Evolutionary conservation across 1,140 invertebrate genomes (phyloP).

Genomic region (Drosophila biarmipes): DNA sequence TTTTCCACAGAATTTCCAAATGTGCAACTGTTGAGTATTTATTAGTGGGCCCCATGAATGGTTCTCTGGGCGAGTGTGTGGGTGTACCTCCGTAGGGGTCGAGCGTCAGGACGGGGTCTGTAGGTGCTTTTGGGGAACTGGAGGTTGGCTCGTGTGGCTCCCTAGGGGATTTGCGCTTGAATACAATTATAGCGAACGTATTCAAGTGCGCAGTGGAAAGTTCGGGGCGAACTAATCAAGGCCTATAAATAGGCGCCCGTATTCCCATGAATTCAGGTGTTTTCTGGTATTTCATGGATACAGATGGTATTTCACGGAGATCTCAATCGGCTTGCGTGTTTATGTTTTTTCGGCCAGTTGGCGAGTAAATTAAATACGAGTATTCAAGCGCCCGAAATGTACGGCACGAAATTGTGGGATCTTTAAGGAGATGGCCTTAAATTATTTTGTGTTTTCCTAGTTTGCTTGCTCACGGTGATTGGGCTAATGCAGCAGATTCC

Average conservation of each 20-base stretch:
- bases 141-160: conserved; percentile 34
- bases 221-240: conserved; percentile 48
- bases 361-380: conserved; percentile 40
- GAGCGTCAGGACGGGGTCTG: conserved; percentile 5
- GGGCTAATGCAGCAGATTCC: background rate
- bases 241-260: conserved; percentile 40
- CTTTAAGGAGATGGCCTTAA: conserved; percentile 18
- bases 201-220: conserved; percentile 52
- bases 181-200: conserved; percentile 61
- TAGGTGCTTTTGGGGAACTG: background rate
- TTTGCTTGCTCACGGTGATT: conserved; percentile 2
- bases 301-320: conserved; percentile 10
- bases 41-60: conserved; percentile 43
- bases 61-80: conserved; percentile 5
- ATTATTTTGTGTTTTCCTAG: conserved; percentile 7
- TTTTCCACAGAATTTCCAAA: conserved; percentile 65
- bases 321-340: conserved; percentile 35
- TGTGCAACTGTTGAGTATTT: conserved; percentile 79
- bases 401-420: conserved; percentile 8
- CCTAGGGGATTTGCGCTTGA: conserved; percentile 54
- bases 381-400: conserved; percentile 15
- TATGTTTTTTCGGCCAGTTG: conserved; percentile 20
- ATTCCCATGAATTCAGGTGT: conserved; percentile 37
- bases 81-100: background rate
- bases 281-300: conserved; percentile 29